Evolutionary conservation across 2,888 invertebrate genomes (phyloP).

Genomic region (Dynastes tityus): DNA sequence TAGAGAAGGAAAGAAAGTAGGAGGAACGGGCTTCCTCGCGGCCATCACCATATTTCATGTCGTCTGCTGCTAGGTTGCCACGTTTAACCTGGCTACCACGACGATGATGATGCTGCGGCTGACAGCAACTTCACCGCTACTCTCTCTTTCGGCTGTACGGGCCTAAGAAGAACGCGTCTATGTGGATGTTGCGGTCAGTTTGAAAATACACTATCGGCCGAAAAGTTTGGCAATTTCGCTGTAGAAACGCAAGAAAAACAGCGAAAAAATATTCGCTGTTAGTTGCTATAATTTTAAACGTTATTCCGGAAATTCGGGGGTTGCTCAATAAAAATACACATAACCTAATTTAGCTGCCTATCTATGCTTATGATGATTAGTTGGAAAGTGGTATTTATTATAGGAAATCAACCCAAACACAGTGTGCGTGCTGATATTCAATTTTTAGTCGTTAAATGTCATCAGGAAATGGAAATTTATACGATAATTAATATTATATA

Average conservation of each 20-base stretch:
- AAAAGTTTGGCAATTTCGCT: neutral
- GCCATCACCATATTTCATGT: conserved; percentile 69
- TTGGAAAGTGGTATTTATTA: too few relatives aligned
- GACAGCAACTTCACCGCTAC: conserved; percentile 41
- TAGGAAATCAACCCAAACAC: too few relatives aligned
- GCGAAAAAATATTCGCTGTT: too few relatives aligned
- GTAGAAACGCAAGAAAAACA: neutral
- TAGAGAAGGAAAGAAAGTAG: conserved; percentile 60
- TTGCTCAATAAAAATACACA: too few relatives aligned
- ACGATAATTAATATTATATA: too few relatives aligned
- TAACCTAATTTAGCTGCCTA: too few relatives aligned
- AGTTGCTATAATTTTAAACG: too few relatives aligned
- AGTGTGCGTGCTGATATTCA: too few relatives aligned
- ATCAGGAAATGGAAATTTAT: too few relatives aligned
- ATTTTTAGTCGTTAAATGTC: too few relatives aligned
- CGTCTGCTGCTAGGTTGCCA: conserved; percentile 67
- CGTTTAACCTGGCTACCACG: conserved; percentile 59
- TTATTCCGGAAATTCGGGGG: too few relatives aligned
- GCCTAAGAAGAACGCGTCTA: conserved; percentile 13
- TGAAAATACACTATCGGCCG: neutral
- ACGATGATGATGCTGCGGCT: conserved; percentile 13
- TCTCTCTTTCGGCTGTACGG: neutral
- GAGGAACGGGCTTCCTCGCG: conserved; percentile 68
- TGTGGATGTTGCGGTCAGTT: neutral
- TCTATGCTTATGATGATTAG: too few relatives aligned